Evolutionary conservation across 2,113 vertebrate genomes (phyloP).

Genomic region (Solenodon paradoxus): DNA sequence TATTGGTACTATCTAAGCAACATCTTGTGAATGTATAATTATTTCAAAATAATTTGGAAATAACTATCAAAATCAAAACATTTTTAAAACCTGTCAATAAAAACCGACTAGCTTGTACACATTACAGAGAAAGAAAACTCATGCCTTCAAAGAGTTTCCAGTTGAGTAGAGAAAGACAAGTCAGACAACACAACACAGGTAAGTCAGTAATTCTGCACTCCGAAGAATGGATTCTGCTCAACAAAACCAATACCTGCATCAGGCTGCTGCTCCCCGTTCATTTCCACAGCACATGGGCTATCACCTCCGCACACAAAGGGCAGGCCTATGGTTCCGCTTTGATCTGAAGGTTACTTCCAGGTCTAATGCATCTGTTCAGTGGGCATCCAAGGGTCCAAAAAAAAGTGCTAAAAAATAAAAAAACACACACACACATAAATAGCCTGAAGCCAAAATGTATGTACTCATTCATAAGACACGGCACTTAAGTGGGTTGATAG

Average conservation of each 20-base stretch:
- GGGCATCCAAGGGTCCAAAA: slow-evolving; percentile 59
- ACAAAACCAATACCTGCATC: slow-evolving; percentile 81
- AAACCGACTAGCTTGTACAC: too few relatives aligned
- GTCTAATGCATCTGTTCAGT: slow-evolving; percentile 37
- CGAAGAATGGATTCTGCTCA: neutral
- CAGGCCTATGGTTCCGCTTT: slow-evolving; percentile 66
- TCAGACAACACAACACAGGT: neutral
- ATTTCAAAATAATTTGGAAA: slow-evolving; percentile 6
- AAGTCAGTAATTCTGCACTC: neutral
- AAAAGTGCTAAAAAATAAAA: slow-evolving; percentile 62
- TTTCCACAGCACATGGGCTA: slow-evolving; percentile 80
- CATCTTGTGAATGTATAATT: neutral
- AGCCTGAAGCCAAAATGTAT: neutral
- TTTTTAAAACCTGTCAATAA: too few relatives aligned
- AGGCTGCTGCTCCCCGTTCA: slow-evolving; percentile 86
- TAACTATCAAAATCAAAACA: slow-evolving; percentile 41
- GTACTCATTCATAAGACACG: neutral
- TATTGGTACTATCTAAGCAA: neutral
- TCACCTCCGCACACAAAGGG: slow-evolving; percentile 41
- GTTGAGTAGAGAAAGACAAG: neutral
- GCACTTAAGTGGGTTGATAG: neutral
- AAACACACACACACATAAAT: neutral
- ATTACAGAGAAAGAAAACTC: neutral
- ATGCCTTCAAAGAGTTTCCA: neutral
- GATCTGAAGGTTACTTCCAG: slow-evolving; percentile 62